Percentiles rank a stretch among this genome's conserved stretches.
phyloP scores from a whole-genome alignment of 2,797 vertebrate species.

The Sebastiscus albofasciatus region DNA sequence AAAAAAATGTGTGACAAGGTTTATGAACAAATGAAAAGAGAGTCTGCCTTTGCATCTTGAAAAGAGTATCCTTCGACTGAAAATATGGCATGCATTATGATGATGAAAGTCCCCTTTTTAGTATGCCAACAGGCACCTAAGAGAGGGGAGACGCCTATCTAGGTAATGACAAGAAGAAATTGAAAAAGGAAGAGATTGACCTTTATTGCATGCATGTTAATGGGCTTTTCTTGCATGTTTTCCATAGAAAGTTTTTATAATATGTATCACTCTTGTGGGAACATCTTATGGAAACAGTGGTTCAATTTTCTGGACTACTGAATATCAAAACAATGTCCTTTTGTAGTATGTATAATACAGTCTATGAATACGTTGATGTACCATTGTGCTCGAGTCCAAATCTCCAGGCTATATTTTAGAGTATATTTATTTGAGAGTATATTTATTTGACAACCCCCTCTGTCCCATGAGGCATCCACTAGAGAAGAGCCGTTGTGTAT shows the following conservation, averaged over 20 bases:
- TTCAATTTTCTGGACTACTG: conserved; percentile 30
- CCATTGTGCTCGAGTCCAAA: not conserved
- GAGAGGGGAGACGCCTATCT: conserved; percentile 42
- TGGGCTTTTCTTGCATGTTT: conserved; percentile 42
- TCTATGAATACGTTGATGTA: conserved; percentile 25
- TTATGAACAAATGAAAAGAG: conserved; percentile 44
- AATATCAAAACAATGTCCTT: conserved; percentile 37
- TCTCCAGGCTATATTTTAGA: conserved; percentile 25
- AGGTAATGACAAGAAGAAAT: conserved; percentile 54
- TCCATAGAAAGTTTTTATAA: conserved; percentile 11
- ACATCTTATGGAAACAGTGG: conserved; percentile 10
- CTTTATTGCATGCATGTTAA: conserved; percentile 58
- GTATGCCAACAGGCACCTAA: conserved; percentile 35
- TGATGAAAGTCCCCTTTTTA: conserved; percentile 53
- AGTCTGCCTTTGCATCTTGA: conserved; percentile 21
- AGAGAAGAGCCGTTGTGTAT: not conserved
- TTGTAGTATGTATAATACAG: conserved; percentile 27
- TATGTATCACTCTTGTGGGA: conserved; percentile 13
- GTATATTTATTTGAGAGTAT: conserved; percentile 16
- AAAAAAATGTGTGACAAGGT: conserved; percentile 9
- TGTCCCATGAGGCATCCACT: not conserved
- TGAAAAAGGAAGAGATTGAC: conserved; percentile 49
- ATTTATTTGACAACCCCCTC: conserved; percentile 30
- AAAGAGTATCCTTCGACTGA: conserved; percentile 7
- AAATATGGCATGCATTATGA: conserved; percentile 44